These are phyloP conservation scores for Oasisia sp. DNA, from an alignment of 2,888 invertebrate genomes.

Conservation along the genomic window DNA sequence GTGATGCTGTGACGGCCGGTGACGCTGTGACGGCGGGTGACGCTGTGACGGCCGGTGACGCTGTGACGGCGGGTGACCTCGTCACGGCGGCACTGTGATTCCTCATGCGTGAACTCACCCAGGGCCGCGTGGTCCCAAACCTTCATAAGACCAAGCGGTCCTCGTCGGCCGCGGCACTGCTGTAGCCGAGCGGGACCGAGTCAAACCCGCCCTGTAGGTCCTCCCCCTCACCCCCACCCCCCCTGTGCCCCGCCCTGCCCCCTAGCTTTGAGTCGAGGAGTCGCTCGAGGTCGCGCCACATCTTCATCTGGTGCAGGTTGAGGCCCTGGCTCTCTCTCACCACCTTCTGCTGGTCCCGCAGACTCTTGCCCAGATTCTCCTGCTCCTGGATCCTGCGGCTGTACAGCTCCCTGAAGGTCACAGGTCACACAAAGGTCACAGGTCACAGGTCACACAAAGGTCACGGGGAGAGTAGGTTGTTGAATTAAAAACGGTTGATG, in stretches of 20 bases:
- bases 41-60: neutral
- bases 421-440: neutral
- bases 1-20: neutral
- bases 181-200: slow-evolving; percentile 14
- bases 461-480: neutral
- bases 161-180: slow-evolving; percentile 24
- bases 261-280: slow-evolving; percentile 64
- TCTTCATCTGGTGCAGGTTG: slow-evolving; percentile 69
- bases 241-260: slow-evolving; percentile 43
- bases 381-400: slow-evolving; percentile 73
- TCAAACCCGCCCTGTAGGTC: neutral
- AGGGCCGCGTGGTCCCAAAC: neutral
- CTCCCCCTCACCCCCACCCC: neutral
- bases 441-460: neutral
- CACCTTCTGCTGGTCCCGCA: slow-evolving; percentile 67
- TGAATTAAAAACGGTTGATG: too few species aligned
- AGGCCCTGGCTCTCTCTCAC: slow-evolving; percentile 69
- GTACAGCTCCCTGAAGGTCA: slow-evolving; percentile 71
- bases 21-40: neutral
- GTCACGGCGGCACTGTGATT: neutral
- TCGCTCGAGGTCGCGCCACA: slow-evolving; percentile 70
- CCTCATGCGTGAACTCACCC: neutral
- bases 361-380: slow-evolving; percentile 69
- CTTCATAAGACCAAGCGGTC: slow-evolving; percentile 29
- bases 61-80: neutral